A percentile compares a stretch with the other conserved stretches of the same genome.
Conservation (phyloP, 2,113 vertebrate species). For the Poeciliopsis turrubarensis region DNA sequence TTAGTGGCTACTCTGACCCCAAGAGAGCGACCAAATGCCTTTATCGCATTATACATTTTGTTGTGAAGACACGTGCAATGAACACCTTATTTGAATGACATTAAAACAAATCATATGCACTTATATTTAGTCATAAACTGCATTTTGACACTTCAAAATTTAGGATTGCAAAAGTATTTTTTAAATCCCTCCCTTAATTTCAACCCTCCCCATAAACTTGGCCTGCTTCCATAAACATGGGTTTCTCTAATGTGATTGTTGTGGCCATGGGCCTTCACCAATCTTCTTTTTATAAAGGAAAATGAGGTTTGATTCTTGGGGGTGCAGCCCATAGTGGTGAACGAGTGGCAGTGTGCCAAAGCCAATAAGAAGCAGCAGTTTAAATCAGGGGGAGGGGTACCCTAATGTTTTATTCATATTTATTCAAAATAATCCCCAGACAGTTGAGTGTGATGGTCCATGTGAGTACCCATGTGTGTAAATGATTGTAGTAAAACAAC, state of each 20-base stretch:
- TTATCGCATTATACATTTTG: conserved; percentile 3
- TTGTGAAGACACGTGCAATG: not conserved
- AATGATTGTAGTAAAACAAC: not conserved
- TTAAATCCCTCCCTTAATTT: conserved; percentile 20
- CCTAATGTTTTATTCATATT: conserved; percentile 85
- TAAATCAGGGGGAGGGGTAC: conserved; percentile 76
- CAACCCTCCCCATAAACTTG: conserved; percentile 39
- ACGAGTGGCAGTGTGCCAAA: conserved; percentile 82
- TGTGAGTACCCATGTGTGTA: not conserved
- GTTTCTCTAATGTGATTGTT: conserved; percentile 72
- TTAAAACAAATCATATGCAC: too few relatives aligned
- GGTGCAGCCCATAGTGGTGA: conserved; percentile 68
- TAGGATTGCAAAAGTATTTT: not conserved
- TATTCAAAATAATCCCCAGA: conserved; percentile 81
- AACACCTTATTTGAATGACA: not conserved
- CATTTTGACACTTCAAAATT: not conserved
- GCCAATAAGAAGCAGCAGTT: conserved; percentile 80
- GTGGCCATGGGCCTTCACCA: conserved; percentile 68
- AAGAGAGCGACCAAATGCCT: not conserved
- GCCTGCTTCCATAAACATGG: conserved; percentile 65
- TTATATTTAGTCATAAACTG: not conserved
- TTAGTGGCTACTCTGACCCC: conserved; percentile 4
- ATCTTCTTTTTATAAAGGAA: conserved; percentile 67
- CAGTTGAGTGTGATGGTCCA: conserved; percentile 68
- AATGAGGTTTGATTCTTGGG: conserved; percentile 79